phyloP scores from a whole-genome alignment of 1,140 invertebrate genomes.

The Hormaphis cornu region DNA sequence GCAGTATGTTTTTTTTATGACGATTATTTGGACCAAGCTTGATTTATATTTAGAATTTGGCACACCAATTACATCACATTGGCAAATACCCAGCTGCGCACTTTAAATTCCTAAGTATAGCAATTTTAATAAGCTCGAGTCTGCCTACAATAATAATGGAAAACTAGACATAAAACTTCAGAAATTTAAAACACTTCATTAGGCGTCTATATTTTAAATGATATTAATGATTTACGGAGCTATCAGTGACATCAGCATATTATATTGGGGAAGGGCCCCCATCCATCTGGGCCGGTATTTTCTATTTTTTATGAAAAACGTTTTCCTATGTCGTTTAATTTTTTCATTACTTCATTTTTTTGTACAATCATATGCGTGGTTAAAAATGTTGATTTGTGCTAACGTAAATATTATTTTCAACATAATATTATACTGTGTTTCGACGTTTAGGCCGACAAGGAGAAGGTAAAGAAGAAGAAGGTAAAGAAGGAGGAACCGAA shows the following conservation, averaged over 20 bases:
- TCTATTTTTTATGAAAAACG: too few relatives aligned
- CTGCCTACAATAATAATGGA: not conserved
- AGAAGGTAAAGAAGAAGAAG: slow-evolving; percentile 73
- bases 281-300: too few relatives aligned
- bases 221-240: too few relatives aligned
- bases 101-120: not conserved
- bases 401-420: too few relatives aligned
- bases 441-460: slow-evolving; percentile 69
- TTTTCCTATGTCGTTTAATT: too few relatives aligned
- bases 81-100: not conserved
- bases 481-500: slow-evolving; percentile 58
- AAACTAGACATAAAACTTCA: not conserved
- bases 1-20: not conserved
- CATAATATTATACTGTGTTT: too few relatives aligned
- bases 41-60: slow-evolving; percentile 22
- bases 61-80: not conserved
- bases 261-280: too few relatives aligned
- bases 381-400: too few relatives aligned
- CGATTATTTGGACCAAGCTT: not conserved
- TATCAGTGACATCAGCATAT: too few relatives aligned
- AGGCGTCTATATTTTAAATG: too few relatives aligned
- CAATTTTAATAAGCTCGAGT: not conserved
- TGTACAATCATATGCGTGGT: too few relatives aligned
- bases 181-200: slow-evolving; percentile 1
- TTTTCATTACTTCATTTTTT: too few relatives aligned